Percentiles rank a stretch among this genome's conserved stretches.
phyloP scores from a whole-genome alignment of 2,797 vertebrate species.

The Heterohyrax brucei region DNA sequence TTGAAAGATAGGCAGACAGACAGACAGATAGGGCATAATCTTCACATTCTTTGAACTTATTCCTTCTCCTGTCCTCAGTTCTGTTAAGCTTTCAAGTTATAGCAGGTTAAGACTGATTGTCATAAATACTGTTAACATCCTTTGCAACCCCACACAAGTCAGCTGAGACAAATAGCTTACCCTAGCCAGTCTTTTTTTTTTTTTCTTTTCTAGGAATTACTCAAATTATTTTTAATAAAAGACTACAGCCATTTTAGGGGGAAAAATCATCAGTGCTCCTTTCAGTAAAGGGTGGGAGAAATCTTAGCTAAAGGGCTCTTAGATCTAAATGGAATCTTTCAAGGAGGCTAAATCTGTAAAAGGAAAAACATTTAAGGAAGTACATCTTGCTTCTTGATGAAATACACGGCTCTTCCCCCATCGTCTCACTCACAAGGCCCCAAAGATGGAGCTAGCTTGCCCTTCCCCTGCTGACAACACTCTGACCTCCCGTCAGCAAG shows the following conservation, averaged over 20 bases:
- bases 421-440: conserved; percentile 53
- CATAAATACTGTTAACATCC: neutral
- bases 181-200: neutral
- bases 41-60: neutral
- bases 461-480: conserved; percentile 40
- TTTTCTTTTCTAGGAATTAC: conserved; percentile 53
- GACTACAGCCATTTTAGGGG: conserved; percentile 68
- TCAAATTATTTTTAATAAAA: conserved; percentile 63
- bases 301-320: conserved; percentile 2
- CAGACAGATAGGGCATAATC: neutral
- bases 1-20: neutral
- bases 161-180: conserved; percentile 29
- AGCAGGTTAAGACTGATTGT: conserved; percentile 32
- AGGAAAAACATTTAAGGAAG: conserved; percentile 58
- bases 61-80: neutral
- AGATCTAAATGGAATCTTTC: conserved; percentile 50
- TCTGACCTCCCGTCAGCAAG: conserved; percentile 76
- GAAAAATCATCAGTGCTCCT: neutral
- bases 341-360: conserved; percentile 30
- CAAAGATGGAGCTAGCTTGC: conserved; percentile 60
- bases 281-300: conserved; percentile 29
- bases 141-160: conserved; percentile 8
- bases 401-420: conserved; percentile 35
- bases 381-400: conserved; percentile 38
- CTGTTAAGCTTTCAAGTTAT: conserved; percentile 5